Conservation (phyloP, 2,888 invertebrate genomes). For the Ormyrus thymus region DNA sequence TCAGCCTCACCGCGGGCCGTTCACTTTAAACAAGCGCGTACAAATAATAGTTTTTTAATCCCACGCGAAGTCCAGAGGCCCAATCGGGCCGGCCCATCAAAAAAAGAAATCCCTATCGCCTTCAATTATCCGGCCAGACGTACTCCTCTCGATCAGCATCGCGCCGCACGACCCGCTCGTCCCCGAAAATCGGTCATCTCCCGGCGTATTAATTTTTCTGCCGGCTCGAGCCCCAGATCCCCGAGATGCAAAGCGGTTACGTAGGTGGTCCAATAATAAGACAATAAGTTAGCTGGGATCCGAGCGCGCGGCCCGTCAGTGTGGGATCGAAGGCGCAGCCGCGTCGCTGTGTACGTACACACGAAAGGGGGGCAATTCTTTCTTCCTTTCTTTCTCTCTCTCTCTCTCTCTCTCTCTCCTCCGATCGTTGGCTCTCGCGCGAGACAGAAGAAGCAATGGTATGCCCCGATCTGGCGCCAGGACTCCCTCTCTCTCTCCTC, state of each 20-base stretch:
- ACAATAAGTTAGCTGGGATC: constrained; percentile 68
- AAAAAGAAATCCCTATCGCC: constrained; percentile 5
- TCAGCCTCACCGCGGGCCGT: too few relatives aligned
- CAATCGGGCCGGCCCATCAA: background rate
- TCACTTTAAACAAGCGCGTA: too few relatives aligned
- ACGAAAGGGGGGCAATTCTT: constrained; percentile 44
- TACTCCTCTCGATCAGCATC: constrained; percentile 5
- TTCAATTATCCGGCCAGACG: constrained; percentile 32
- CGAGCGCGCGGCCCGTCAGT: constrained; percentile 62
- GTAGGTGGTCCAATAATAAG: constrained; percentile 74
- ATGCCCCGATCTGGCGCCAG: background rate
- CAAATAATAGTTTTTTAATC: too few relatives aligned
- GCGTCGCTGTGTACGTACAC: constrained; percentile 36
- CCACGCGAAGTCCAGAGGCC: too few relatives aligned
- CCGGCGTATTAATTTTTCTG: constrained; percentile 45
- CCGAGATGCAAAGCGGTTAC: constrained; percentile 28
- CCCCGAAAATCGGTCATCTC: constrained; percentile 32
- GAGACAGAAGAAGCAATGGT: too few relatives aligned
- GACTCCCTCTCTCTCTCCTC: constrained; percentile 25
- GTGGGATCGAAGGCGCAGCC: constrained; percentile 64
- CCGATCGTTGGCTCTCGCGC: too few relatives aligned
- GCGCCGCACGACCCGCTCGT: background rate
- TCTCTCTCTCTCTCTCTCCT: constrained; percentile 21
- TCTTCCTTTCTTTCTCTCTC: constrained; percentile 42
- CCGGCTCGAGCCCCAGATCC: background rate